A percentile compares a stretch with the other conserved stretches of the same genome.
phyloP scores from a whole-genome alignment of 1,140 invertebrate genomes.

The Brachionus angularis region DNA sequence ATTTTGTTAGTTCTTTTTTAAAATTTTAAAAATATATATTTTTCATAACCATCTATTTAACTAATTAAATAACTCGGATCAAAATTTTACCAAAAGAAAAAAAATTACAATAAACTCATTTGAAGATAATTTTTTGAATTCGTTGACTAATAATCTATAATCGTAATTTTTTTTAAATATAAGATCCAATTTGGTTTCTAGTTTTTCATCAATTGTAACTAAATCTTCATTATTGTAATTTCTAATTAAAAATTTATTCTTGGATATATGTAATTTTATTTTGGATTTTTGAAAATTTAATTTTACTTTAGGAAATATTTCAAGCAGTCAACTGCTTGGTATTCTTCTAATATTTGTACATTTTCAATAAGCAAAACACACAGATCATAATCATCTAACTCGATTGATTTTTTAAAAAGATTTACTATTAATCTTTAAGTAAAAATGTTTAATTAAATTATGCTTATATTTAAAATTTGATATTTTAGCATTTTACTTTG shows the following conservation, averaged over 20 bases:
- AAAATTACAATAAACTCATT: conserved; percentile 42
- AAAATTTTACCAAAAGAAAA: background rate
- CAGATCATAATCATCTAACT: conserved; percentile 35
- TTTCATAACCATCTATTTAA: too few relatives aligned
- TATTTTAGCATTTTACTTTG: background rate
- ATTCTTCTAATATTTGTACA: conserved; percentile 21
- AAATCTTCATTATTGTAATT: too few relatives aligned
- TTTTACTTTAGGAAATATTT: conserved; percentile 33
- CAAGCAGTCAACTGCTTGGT: conserved; percentile 13
- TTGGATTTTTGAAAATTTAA: too few relatives aligned
- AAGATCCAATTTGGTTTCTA: too few relatives aligned
- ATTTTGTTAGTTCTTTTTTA: too few relatives aligned
- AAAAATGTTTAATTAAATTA: background rate
- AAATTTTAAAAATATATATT: too few relatives aligned
- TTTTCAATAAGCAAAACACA: background rate
- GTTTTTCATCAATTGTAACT: too few relatives aligned
- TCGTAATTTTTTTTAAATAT: conserved; percentile 35
- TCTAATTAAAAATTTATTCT: too few relatives aligned
- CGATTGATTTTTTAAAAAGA: conserved; percentile 9
- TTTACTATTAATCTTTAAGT: conserved; percentile 1
- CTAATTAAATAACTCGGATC: too few relatives aligned
- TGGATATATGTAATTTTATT: too few relatives aligned
- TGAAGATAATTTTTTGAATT: conserved; percentile 19
- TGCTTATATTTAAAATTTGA: background rate
- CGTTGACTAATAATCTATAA: background rate